phyloP scores from a whole-genome alignment of 2,888 invertebrate species.

The Mythimna lalbum region DNA sequence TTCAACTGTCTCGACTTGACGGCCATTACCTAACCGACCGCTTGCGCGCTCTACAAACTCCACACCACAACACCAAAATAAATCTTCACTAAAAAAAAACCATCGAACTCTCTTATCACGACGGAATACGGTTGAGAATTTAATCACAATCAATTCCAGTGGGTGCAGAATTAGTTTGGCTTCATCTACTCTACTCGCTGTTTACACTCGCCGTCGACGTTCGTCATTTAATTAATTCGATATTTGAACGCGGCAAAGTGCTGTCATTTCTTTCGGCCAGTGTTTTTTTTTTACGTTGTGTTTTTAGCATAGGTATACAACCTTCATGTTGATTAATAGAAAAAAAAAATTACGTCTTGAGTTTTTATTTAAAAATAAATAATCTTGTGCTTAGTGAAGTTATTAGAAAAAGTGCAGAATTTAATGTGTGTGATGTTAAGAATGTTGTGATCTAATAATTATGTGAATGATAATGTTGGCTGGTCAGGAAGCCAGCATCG shows the following conservation, averaged over 20 bases:
- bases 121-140: slow-evolving; percentile 73
- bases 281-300: slow-evolving; percentile 58
- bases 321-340: slow-evolving; percentile 17
- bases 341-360: slow-evolving; percentile 35
- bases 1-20: slow-evolving; percentile 84
- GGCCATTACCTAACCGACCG: slow-evolving; percentile 88
- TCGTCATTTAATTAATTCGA: slow-evolving; percentile 88
- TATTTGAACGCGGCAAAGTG: slow-evolving; percentile 83
- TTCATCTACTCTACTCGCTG: slow-evolving; percentile 80
- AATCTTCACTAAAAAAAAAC: slow-evolving; percentile 57
- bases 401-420: slow-evolving; percentile 45
- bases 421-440: slow-evolving; percentile 59
- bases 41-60: slow-evolving; percentile 82
- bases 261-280: slow-evolving; percentile 75
- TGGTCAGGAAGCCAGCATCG: slow-evolving; percentile 87
- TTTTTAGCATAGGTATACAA: slow-evolving; percentile 34
- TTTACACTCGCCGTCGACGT: slow-evolving; percentile 84
- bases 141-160: slow-evolving; percentile 52
- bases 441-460: slow-evolving; percentile 73
- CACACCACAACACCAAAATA: slow-evolving; percentile 70
- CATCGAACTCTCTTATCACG: slow-evolving; percentile 64
- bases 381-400: slow-evolving; percentile 37
- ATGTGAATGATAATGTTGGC: slow-evolving; percentile 87
- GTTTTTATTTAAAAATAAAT: neutral
- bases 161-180: slow-evolving; percentile 74